Conservation (phyloP, 2,888 invertebrate genomes). For the Ochropleura leucogaster region DNA sequence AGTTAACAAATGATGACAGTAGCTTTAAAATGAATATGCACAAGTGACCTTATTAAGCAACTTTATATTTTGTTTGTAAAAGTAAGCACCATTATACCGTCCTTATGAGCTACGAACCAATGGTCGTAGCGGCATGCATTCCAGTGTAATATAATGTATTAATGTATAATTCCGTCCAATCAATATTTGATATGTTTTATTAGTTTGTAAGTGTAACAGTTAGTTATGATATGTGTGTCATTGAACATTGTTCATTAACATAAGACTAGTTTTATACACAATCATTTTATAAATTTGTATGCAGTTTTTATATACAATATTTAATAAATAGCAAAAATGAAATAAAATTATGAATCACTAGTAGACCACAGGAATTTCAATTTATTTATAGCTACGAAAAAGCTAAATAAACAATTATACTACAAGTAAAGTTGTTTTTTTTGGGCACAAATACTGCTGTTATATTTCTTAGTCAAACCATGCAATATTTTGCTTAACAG, state of each 20-base stretch:
- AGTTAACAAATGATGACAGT: slow-evolving; percentile 2
- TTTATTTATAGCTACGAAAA: slow-evolving; percentile 9
- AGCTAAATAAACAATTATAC: slow-evolving; percentile 36
- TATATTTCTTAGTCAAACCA: not conserved
- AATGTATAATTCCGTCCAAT: slow-evolving; percentile 47
- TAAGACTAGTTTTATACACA: slow-evolving; percentile 46
- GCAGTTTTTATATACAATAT: slow-evolving; percentile 20
- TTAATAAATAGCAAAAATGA: slow-evolving; percentile 1
- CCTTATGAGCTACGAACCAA: not conserved
- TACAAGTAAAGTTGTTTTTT: not conserved
- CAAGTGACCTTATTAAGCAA: slow-evolving; percentile 17
- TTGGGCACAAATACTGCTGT: not conserved
- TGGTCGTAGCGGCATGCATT: not conserved
- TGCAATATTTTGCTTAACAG: not conserved
- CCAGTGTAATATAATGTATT: slow-evolving; percentile 19
- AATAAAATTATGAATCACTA: slow-evolving; percentile 1
- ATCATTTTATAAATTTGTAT: slow-evolving; percentile 31
- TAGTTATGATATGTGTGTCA: slow-evolving; percentile 32
- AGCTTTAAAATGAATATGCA: slow-evolving; percentile 19
- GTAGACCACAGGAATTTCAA: not conserved
- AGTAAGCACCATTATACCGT: not conserved
- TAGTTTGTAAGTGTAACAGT: slow-evolving; percentile 33
- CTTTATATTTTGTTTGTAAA: slow-evolving; percentile 18
- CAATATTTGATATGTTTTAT: slow-evolving; percentile 31
- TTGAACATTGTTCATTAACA: slow-evolving; percentile 36